A percentile compares a stretch with the other conserved stretches of the same genome.
Conservation (phyloP, 2,797 vertebrate genomes). For the Leuciscus waleckii region DNA sequence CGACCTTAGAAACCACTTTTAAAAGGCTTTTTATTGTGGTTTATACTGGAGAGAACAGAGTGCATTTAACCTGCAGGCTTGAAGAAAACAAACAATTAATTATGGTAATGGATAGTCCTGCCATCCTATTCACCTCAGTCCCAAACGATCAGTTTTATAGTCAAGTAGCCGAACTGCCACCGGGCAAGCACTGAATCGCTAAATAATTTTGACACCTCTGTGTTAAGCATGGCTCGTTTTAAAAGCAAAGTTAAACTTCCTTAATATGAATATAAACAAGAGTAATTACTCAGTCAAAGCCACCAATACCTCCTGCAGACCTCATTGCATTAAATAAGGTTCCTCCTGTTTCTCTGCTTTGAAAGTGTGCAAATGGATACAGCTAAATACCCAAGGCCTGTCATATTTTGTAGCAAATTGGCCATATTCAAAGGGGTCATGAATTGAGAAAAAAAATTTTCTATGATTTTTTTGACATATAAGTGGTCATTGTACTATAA, state of each 20-base stretch:
- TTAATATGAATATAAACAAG: slow-evolving; percentile 56
- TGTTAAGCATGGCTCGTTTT: slow-evolving; percentile 56
- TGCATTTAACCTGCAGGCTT: slow-evolving; percentile 53
- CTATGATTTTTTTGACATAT: too few species aligned
- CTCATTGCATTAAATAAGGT: slow-evolving; percentile 40
- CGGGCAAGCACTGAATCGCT: slow-evolving; percentile 58
- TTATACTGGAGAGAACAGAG: slow-evolving; percentile 53
- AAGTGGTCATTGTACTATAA: background rate
- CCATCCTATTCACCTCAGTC: slow-evolving; percentile 56
- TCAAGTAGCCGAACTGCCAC: slow-evolving; percentile 49
- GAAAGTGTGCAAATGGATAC: background rate
- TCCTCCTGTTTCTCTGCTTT: background rate
- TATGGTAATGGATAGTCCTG: slow-evolving; percentile 67
- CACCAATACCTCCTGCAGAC: slow-evolving; percentile 44
- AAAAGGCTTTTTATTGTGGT: slow-evolving; percentile 62
- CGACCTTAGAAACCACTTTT: slow-evolving; percentile 41
- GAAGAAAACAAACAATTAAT: slow-evolving; percentile 69
- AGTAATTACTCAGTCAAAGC: slow-evolving; percentile 52
- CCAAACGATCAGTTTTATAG: slow-evolving; percentile 55
- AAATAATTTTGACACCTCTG: slow-evolving; percentile 59
- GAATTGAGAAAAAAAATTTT: background rate
- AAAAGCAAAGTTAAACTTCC: slow-evolving; percentile 44
- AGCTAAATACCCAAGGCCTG: background rate
- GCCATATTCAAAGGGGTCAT: background rate
- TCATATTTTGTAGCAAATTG: slow-evolving; percentile 21